These are phyloP conservation scores for Phrynocephalus forsythii DNA, from an alignment of 2,797 vertebrate species.

Conservation along the genomic window DNA sequence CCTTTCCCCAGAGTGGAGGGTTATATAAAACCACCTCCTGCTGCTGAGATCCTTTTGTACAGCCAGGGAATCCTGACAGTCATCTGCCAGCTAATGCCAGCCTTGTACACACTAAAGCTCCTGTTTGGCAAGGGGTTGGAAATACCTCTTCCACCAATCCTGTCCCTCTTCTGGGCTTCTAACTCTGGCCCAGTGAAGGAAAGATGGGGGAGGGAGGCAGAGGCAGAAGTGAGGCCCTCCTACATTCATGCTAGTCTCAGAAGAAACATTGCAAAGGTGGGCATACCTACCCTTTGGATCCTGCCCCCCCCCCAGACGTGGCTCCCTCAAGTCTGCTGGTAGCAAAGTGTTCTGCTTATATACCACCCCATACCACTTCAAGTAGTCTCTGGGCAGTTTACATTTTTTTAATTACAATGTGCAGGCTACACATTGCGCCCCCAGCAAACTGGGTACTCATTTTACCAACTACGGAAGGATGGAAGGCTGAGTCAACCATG, in stretches of 20 bases:
- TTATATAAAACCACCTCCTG: not conserved
- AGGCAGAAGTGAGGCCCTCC: not conserved
- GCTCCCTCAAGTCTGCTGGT: no score
- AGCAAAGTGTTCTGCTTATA: no score
- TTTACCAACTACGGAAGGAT: no score
- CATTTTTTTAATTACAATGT: no score
- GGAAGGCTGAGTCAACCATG: no score
- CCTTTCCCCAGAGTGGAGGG: not conserved
- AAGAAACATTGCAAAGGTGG: not conserved
- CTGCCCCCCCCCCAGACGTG: no score
- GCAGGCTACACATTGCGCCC: no score
- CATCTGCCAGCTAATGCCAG: slow-evolving; percentile 29
- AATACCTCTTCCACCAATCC: not conserved
- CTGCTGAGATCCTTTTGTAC: not conserved
- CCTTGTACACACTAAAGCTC: not conserved
- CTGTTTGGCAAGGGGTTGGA: not conserved
- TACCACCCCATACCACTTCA: no score
- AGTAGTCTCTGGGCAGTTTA: no score
- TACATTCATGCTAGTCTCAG: not conserved
- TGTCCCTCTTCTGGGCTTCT: not conserved
- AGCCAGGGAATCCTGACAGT: slow-evolving; percentile 34
- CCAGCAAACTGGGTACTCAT: no score
- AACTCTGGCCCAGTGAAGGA: not conserved
- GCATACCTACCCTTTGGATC: no score
- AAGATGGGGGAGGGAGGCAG: not conserved